Base-by-base conservation (phyloP, 2,888 invertebrate species). In the Cataglyphis rosenhaueri region DNA sequence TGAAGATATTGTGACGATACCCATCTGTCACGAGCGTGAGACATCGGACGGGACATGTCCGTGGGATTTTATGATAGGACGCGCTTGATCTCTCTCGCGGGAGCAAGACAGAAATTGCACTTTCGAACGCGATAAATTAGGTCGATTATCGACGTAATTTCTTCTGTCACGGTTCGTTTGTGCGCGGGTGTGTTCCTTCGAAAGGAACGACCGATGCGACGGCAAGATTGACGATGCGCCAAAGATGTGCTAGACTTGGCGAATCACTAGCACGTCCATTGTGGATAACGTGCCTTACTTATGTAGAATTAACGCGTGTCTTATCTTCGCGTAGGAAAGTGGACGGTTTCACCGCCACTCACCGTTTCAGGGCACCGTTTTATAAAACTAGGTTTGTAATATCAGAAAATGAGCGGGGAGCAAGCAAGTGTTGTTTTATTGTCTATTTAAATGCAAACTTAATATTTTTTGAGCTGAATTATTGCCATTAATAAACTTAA, bases 81-180 rank as follows among this genome's bases (percentile, higher is more conserved):
- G 41, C 25, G 48, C 59, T 68, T 55, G 32, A 41, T 73, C 29
- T 70, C 41, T 70, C 44, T 74, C 74, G 38, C 75, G 44, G 71
- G 73, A 75, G 61, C 66, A 71, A 73, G 85, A 78, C 84, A 86
- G 86, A 88, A 87, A 91, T 87, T 84, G 81, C 73, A 87, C 90
- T 91, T 91, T 91, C 89, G 87, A 90, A 89, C 86, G 82, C 74
- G 79, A 88, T 91, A 83, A 91, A 91, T 89, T 83, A 86, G 81
- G 15, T 38, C 59, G 84, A 84, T 83, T 78, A 76, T 57, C 81
- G 64, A 35, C n/a, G 81, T 70, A 71, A 78, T 86, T 83, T 86
- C 35, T 70, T 59, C 59, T 70, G 71, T 79, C 81, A 82, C 59
- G 81, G 25, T 66, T 48, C 48, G 81, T 32, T 76, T 83, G 32